Evolutionary conservation across 53 echinoderm and acorn worm genomes (phyloP).

Genomic region (Mesocentrotus franciscanus): DNA sequence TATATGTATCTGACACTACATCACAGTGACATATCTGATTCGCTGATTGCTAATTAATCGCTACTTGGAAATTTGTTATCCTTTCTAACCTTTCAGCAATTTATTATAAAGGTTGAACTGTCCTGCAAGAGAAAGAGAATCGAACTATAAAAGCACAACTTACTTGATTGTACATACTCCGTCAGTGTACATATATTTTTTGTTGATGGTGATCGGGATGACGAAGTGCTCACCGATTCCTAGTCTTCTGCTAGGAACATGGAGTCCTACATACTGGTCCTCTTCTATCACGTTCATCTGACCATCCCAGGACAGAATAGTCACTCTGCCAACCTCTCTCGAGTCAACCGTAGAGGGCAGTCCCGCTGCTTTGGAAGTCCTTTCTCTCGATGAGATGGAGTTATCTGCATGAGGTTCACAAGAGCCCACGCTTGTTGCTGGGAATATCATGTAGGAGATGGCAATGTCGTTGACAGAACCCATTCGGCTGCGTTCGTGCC

Average conservation of each 20-base stretch:
- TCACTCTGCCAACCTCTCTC: slow-evolving; percentile 40
- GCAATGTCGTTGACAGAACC: slow-evolving; percentile 20
- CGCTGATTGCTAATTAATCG: no score
- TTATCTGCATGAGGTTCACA: slow-evolving; percentile 34
- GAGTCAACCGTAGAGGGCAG: slow-evolving; percentile 1
- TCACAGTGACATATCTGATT: no score
- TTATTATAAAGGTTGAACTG: background rate
- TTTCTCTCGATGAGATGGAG: slow-evolving; percentile 37
- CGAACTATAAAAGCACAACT: background rate
- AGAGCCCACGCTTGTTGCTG: slow-evolving; percentile 24
- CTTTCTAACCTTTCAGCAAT: no score
- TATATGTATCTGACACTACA: no score
- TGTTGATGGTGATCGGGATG: slow-evolving; percentile 67
- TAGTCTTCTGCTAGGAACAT: slow-evolving; percentile 43
- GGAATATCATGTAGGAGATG: slow-evolving; percentile 38
- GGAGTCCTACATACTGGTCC: slow-evolving; percentile 50
- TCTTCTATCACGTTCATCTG: slow-evolving; percentile 47
- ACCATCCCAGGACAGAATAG: slow-evolving; percentile 51
- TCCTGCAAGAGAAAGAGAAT: background rate
- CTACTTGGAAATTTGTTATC: no score
- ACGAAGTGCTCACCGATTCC: slow-evolving; percentile 57
- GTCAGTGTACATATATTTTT: slow-evolving; percentile 7
- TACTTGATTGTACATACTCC: slow-evolving; percentile 66
- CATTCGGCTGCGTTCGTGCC: slow-evolving; percentile 43
- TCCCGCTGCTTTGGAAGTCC: background rate